Percentiles rank a stretch among this genome's conserved stretches.
These are phyloP conservation scores for Luscinia luscinia DNA, from an alignment of 2,797 vertebrate species.

Conservation along the genomic window DNA sequence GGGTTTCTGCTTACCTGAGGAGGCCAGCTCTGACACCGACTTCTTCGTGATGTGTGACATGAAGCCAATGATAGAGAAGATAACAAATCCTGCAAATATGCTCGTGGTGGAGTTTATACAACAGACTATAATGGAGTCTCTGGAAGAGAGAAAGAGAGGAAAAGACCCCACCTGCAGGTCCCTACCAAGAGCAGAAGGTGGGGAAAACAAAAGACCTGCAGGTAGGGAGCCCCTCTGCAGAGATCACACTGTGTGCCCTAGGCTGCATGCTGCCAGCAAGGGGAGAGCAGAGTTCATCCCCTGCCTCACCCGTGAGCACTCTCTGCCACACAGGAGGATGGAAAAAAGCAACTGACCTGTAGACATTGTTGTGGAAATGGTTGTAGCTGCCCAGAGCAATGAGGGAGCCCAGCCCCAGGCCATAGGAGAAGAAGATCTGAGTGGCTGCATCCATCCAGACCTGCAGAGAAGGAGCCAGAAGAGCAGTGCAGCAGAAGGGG, in stretches of 20 bases:
- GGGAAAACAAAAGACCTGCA: neutral
- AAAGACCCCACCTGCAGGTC: neutral
- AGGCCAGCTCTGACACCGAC: slow-evolving; percentile 87
- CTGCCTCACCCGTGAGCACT: neutral
- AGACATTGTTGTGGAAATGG: slow-evolving; percentile 88
- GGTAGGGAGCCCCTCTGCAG: neutral
- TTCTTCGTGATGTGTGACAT: slow-evolving; percentile 92
- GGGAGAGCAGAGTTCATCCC: neutral
- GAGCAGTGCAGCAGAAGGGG: neutral
- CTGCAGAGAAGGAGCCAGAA: slow-evolving; percentile 47
- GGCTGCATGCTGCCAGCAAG: neutral
- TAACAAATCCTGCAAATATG: slow-evolving; percentile 91
- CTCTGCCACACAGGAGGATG: fast-evolving
- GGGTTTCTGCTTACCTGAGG: slow-evolving; percentile 82
- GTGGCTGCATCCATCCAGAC: slow-evolving; percentile 95
- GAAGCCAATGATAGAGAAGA: slow-evolving; percentile 94
- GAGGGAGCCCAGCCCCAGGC: slow-evolving; percentile 89
- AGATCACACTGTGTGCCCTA: fast-evolving
- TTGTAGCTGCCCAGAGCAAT: slow-evolving; percentile 94
- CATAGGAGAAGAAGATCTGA: slow-evolving; percentile 94
- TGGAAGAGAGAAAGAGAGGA: slow-evolving; percentile 53
- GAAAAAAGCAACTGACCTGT: slow-evolving; percentile 75
- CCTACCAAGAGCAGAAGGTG: neutral
- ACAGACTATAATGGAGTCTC: slow-evolving; percentile 92
- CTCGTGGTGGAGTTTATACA: slow-evolving; percentile 92